Evolutionary conservation across 2,888 invertebrate genomes (phyloP).

Genomic region (Cryptocephalus moraei): DNA sequence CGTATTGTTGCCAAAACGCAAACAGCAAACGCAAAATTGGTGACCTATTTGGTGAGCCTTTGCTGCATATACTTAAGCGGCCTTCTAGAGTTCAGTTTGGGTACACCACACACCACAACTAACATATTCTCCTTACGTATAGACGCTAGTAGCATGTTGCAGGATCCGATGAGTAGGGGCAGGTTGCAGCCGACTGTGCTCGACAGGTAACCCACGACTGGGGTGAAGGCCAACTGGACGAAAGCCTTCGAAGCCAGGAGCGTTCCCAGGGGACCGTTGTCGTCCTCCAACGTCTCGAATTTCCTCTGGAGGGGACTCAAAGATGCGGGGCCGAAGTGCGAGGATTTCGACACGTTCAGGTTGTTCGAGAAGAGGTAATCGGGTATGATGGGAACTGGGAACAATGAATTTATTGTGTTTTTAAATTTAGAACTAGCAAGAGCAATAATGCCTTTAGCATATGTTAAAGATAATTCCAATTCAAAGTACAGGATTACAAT

Average conservation of each 20-base stretch:
- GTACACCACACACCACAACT: neutral
- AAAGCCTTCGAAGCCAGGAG: constrained; percentile 69
- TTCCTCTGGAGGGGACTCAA: constrained; percentile 36
- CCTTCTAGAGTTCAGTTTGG: too few species aligned
- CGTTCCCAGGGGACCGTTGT: constrained; percentile 58
- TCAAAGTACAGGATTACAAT: too few species aligned
- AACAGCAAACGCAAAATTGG: too few species aligned
- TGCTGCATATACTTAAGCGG: too few species aligned
- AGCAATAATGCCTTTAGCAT: neutral
- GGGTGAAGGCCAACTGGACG: constrained; percentile 68
- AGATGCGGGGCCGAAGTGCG: constrained; percentile 23
- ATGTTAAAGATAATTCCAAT: too few species aligned
- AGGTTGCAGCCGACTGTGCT: constrained; percentile 54
- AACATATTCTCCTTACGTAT: constrained; percentile 45
- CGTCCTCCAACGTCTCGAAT: constrained; percentile 41
- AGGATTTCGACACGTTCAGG: constrained; percentile 25
- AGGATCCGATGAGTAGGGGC: constrained; percentile 58
- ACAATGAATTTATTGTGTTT: neutral
- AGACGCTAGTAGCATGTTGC: constrained; percentile 56
- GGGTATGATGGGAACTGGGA: constrained; percentile 68
- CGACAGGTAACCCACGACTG: constrained; percentile 60
- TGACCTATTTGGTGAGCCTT: too few species aligned
- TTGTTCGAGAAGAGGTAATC: constrained; percentile 57
- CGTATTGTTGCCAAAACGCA: too few species aligned
- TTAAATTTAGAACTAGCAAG: neutral